A percentile compares a stretch with the other conserved stretches of the same genome.
Evolutionary conservation across 1,140 invertebrate species (phyloP).

Genomic region (Daktulosphaira vitifoliae): DNA sequence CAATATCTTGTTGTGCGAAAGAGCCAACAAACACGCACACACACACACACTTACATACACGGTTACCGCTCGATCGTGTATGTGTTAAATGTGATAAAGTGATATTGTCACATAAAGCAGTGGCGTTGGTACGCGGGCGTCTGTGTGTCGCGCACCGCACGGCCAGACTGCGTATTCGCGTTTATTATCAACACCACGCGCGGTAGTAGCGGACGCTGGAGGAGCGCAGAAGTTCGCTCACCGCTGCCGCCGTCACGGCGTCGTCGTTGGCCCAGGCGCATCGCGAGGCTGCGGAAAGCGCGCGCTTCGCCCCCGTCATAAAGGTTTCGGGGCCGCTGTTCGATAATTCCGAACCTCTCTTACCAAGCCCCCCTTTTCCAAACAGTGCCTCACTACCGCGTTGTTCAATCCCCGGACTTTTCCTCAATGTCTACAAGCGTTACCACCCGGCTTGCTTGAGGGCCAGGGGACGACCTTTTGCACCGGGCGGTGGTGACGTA

Average conservation of each 20-base stretch:
- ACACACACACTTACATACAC: no score
- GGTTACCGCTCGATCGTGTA: no score
- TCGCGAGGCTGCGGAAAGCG: slow-evolving; percentile 14
- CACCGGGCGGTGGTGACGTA: slow-evolving; percentile 6
- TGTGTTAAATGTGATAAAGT: no score
- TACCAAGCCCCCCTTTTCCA: background rate
- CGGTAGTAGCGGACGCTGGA: slow-evolving; percentile 17
- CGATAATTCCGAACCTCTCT: slow-evolving; percentile 21
- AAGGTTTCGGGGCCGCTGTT: slow-evolving; percentile 33
- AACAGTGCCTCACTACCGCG: no score
- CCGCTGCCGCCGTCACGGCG: background rate
- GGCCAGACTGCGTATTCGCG: slow-evolving; percentile 31
- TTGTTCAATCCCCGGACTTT: background rate
- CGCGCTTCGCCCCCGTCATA: slow-evolving; percentile 11
- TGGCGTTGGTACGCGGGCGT: slow-evolving; percentile 11
- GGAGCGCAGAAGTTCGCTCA: background rate
- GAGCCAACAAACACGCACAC: no score
- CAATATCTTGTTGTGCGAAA: no score
- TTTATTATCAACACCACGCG: slow-evolving; percentile 30
- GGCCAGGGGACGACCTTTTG: slow-evolving; percentile 18
- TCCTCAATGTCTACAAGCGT: background rate
- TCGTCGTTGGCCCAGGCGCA: background rate
- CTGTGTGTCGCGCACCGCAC: slow-evolving; percentile 32
- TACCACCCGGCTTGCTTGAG: no score
- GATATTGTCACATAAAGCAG: no score